Evolutionary conservation across 2,797 vertebrate species (phyloP).

Genomic region (Enteromius fasciolatus): DNA sequence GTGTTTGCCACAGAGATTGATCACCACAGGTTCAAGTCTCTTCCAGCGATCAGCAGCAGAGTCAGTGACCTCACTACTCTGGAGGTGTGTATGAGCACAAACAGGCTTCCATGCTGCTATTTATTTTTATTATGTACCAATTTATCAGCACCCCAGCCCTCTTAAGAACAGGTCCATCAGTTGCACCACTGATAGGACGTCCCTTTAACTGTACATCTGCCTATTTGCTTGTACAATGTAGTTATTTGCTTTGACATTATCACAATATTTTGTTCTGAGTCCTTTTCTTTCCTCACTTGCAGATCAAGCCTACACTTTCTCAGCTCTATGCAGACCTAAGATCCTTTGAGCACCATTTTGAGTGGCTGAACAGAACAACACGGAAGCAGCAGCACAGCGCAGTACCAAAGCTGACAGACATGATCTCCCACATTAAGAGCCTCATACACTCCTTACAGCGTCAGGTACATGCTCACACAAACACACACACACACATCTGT

Average conservation of each 20-base stretch:
- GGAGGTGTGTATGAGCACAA: slow-evolving; percentile 75
- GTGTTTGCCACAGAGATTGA: slow-evolving; percentile 76
- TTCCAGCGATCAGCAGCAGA: slow-evolving; percentile 82
- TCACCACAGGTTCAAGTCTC: slow-evolving; percentile 80
- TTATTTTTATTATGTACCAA: not conserved
- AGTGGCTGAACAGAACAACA: slow-evolving; percentile 79
- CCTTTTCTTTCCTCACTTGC: slow-evolving; percentile 49
- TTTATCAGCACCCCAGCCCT: not conserved
- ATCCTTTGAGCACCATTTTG: slow-evolving; percentile 82
- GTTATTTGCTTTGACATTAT: slow-evolving; percentile 19
- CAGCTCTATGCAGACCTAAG: slow-evolving; percentile 80
- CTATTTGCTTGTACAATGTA: not conserved
- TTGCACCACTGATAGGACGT: not conserved
- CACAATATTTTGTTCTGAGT: not conserved
- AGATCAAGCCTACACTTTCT: slow-evolving; percentile 81
- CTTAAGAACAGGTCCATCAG: not conserved
- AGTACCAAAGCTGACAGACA: slow-evolving; percentile 75
- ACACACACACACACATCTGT: not conserved
- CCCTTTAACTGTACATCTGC: not conserved
- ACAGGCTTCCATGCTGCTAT: slow-evolving; percentile 15
- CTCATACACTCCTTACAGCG: slow-evolving; percentile 75
- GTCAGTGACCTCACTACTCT: slow-evolving; percentile 79
- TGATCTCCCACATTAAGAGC: slow-evolving; percentile 77
- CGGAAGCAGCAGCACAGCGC: slow-evolving; percentile 77
- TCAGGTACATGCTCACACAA: slow-evolving; percentile 70